Conservation (phyloP, 2,888 invertebrate species). For the Melinaea menophilus region DNA sequence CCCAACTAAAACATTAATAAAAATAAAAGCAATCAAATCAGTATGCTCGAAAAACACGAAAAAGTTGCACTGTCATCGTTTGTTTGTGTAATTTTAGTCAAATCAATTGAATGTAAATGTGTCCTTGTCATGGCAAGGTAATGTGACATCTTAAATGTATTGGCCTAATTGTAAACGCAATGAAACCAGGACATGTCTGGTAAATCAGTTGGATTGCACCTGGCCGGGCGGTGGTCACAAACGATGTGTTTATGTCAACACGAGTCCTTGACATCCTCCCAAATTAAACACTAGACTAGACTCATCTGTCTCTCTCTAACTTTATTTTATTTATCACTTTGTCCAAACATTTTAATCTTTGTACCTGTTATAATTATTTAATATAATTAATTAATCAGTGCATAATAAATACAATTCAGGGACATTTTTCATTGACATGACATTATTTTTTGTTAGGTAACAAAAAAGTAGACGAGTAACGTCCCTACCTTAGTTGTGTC, state of each 20-base stretch:
- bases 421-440: no score
- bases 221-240: slow-evolving; percentile 31
- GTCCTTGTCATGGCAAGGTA: neutral
- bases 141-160: slow-evolving; percentile 1
- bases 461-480: slow-evolving; percentile 14
- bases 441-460: neutral
- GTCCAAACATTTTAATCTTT: no score
- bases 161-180: slow-evolving; percentile 8
- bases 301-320: neutral
- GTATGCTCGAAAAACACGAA: no score
- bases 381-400: no score
- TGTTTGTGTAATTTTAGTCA: neutral
- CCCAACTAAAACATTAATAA: no score
- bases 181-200: slow-evolving; percentile 19
- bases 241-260: slow-evolving; percentile 42
- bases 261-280: slow-evolving; percentile 4
- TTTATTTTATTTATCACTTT: neutral
- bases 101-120: neutral
- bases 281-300: no score
- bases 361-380: no score
- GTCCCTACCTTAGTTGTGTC: slow-evolving; percentile 19
- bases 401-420: no score
- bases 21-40: no score
- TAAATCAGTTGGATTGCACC: slow-evolving; percentile 36
- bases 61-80: no score